Conservation (phyloP, 1,140 invertebrate species). For the Bombus pascuorum region DNA sequence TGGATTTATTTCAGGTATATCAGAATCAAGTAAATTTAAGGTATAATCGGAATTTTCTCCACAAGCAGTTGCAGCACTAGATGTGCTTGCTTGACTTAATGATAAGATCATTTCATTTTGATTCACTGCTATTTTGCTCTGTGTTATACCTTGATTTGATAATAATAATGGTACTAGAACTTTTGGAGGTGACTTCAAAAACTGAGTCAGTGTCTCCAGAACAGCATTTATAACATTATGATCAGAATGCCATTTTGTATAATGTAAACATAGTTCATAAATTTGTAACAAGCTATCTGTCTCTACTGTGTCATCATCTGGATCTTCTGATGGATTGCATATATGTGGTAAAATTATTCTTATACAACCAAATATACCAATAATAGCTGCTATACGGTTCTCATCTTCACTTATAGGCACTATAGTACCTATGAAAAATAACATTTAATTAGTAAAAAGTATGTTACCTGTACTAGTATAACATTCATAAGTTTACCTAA, state of each 20-base stretch:
- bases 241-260: slow-evolving; percentile 86
- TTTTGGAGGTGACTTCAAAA: slow-evolving; percentile 87
- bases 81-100: slow-evolving; percentile 75
- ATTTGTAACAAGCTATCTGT: slow-evolving; percentile 85
- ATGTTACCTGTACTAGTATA: background rate
- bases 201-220: slow-evolving; percentile 90
- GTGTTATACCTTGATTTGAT: slow-evolving; percentile 83
- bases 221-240: slow-evolving; percentile 93
- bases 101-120: slow-evolving; percentile 68
- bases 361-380: slow-evolving; percentile 87
- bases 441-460: slow-evolving; percentile 66
- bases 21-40: slow-evolving; percentile 74
- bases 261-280: slow-evolving; percentile 91
- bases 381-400: slow-evolving; percentile 80
- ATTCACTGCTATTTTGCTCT: slow-evolving; percentile 77
- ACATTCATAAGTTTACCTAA: slow-evolving; percentile 73
- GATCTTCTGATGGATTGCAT: slow-evolving; percentile 57
- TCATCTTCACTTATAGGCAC: slow-evolving; percentile 82
- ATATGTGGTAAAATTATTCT: slow-evolving; percentile 85
- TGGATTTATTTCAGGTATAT: slow-evolving; percentile 75
- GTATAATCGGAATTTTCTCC: slow-evolving; percentile 77
- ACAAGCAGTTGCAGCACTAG: slow-evolving; percentile 77
- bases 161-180: slow-evolving; percentile 85
- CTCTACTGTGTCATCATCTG: slow-evolving; percentile 64
- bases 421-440: slow-evolving; percentile 81